Base-by-base conservation (phyloP, 2,113 vertebrate genomes). In the Benitochromis conjunctus region DNA sequence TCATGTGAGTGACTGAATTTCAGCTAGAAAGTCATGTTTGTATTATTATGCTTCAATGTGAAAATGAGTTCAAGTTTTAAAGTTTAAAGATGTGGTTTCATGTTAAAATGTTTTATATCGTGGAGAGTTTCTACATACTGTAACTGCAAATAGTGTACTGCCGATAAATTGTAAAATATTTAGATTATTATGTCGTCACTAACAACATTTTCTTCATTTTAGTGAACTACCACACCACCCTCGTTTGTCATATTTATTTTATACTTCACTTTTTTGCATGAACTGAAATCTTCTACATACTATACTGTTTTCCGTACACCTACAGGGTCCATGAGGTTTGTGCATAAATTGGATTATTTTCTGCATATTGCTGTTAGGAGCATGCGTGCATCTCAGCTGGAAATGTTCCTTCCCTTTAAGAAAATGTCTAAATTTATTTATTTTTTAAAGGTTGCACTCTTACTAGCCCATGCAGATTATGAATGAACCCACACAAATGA, bases 51-150 rank as follows among this genome's bases (percentile, higher is more conserved):
- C 87, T 87, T 89, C 48, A 55, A 36, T 87, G 86, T 89, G 38
- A 43, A 92, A 86, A 82, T 82, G 71, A 76, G 71, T 76, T 53
- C 24, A 57, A 84, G 43, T 80, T 90, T 85, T 69, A 83, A 46
- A 85, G 78, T 80, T 82, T 89, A 38, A 41, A 82, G 34, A 38
- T 90, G 89, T 92, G 53, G 56, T 87, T 91, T 84, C 56, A 84
- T 86, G 89, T 92, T 82, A 19, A 89, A 82, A 89, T 91, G 89
- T 93, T 95, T 94, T 93, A 78, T 95, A 95, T 94, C 0, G 91
- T 94, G 87, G 55, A 84, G 81, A 48, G 81, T 89, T 89, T 95
- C 86, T 94, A 94, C 85, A 93, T 94, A 92, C 62, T 91, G 81
- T 89, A 91, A 90, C 69, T 91, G 84, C 86, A 94, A 91, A 89